These are phyloP conservation scores for Hystrix cristata DNA, from an alignment of 2,113 vertebrate genomes.

Conservation along the genomic window DNA sequence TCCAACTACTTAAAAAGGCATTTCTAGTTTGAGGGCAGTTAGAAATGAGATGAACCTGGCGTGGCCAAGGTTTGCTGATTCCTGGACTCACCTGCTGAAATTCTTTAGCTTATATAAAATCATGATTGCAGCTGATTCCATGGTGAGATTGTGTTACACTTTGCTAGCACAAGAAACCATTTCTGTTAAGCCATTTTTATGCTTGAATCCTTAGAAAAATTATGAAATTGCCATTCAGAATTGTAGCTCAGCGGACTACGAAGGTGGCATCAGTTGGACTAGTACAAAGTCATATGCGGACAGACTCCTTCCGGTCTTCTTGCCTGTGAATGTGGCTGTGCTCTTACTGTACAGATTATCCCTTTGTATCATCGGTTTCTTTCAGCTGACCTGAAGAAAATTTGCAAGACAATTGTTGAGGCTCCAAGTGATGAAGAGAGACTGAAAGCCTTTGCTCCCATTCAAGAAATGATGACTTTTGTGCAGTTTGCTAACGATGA, in stretches of 20 bases:
- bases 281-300: neutral
- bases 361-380: neutral
- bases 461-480: conserved; percentile 97
- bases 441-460: conserved; percentile 95
- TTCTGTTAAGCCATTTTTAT: conserved; percentile 2
- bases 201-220: conserved; percentile 11
- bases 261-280: neutral
- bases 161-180: neutral
- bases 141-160: neutral
- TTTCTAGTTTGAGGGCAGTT: neutral
- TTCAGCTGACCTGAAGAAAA: conserved; percentile 94
- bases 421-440: conserved; percentile 93
- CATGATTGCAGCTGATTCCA: neutral
- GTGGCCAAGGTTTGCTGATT: neutral
- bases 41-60: neutral
- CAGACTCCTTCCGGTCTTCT: neutral
- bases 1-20: neutral
- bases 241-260: neutral
- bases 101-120: neutral
- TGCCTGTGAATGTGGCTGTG: neutral
- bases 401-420: conserved; percentile 95
- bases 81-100: neutral
- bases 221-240: neutral
- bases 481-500: conserved; percentile 99
- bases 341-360: neutral